Conservation (phyloP, 2,113 vertebrate genomes). For the Mesembrinibis cayennensis region DNA sequence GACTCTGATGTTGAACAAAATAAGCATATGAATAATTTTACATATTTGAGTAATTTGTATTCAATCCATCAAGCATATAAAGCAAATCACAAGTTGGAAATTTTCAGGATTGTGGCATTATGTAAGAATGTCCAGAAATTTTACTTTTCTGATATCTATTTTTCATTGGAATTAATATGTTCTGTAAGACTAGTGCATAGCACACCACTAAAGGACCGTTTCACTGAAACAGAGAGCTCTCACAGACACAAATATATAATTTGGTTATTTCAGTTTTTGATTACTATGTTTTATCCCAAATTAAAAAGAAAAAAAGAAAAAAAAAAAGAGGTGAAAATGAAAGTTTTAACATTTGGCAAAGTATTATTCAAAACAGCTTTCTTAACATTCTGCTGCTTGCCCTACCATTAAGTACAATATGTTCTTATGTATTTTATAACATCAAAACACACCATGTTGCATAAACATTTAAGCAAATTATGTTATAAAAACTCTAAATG, state of each 20-base stretch:
- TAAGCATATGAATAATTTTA: not conserved
- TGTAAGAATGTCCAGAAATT: not conserved
- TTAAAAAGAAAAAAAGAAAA: not conserved
- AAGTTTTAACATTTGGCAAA: constrained; percentile 33
- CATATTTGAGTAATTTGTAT: not conserved
- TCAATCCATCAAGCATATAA: not conserved
- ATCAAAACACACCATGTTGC: constrained; percentile 5
- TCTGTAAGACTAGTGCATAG: not conserved
- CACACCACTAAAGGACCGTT: not conserved
- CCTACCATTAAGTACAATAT: constrained; percentile 44
- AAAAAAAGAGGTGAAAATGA: not conserved
- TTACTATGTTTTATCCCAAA: not conserved
- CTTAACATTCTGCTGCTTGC: constrained; percentile 28
- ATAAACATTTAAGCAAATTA: constrained; percentile 28
- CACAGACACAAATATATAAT: not conserved
- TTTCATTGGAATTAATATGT: not conserved
- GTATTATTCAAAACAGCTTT: constrained; percentile 34
- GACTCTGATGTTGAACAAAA: not conserved
- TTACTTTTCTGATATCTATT: not conserved
- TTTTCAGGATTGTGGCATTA: not conserved
- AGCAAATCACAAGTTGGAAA: not conserved
- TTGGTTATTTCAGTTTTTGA: not conserved
- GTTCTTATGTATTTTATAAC: constrained; percentile 3
- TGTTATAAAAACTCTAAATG: not conserved
- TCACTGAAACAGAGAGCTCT: not conserved